Base-by-base conservation (phyloP, 2,888 invertebrate species). In the Agrilus mali region DNA sequence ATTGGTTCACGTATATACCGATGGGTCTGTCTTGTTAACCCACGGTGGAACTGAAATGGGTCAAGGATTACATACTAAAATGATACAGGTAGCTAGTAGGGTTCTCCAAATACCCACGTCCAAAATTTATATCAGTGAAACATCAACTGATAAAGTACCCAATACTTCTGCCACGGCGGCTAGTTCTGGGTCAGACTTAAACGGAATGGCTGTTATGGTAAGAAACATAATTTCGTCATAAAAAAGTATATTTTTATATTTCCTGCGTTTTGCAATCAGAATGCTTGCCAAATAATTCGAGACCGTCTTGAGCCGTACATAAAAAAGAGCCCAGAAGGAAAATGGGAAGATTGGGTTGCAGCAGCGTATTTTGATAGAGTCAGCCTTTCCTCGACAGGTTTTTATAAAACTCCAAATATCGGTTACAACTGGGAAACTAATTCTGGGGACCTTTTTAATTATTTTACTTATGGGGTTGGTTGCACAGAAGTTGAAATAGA, bases 31-130 rank as follows among this genome's bases (percentile, higher is more conserved):
- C 3, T 70, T 95, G 10, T 56, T 96, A 14, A 79, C 84, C 1
- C 93, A 92, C 60, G 92, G 90, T 31, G 95, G 94, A n/a, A 84
- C 86, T 7, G 96, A 96, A 73, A 95, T 96, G 85, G 96, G 96
- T 0, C 96, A 96, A 69, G 96, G 96, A 2, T 70, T 97, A 4
- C 87, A 94, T 61, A 96, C 90, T 0, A 96, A 96, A 72, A 90
- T 94, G 85, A 81, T 90, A 42, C 94, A 95, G 75, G 81, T 90
- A 10, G 87, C 89, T 4, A 83, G 88, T 36, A 72, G 81, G 48
- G 74, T 73, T 1, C 68, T 93, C 12, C 80, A 75, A 40, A 76
- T 88, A 31, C 77, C 84, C 4, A 61, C 75, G 0, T 76, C 80
- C 0, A 75, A 78, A 56, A 87, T 92, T 54, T 84, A 88, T 59